These are phyloP conservation scores for Platycercus adscitus DNA, from an alignment of 2,113 vertebrate genomes.

Conservation along the genomic window DNA sequence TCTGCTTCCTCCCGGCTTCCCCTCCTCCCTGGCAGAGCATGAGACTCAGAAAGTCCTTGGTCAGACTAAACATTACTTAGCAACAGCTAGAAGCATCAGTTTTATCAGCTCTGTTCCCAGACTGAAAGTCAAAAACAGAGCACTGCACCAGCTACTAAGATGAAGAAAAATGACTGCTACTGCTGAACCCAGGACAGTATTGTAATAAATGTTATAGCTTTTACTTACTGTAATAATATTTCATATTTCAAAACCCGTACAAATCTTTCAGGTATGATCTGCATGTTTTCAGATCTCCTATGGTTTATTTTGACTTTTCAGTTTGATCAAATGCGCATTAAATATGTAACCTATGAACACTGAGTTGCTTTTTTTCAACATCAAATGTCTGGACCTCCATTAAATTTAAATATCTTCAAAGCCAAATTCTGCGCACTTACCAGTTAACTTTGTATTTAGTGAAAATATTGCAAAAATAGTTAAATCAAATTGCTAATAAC, in stretches of 20 bases:
- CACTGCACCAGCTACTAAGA: too few relatives aligned
- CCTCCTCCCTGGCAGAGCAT: too few relatives aligned
- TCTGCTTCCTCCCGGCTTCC: too few relatives aligned
- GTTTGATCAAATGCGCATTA: neutral
- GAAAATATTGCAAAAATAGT: neutral
- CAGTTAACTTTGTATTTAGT: neutral
- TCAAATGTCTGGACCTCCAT: neutral
- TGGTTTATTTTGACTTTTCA: neutral
- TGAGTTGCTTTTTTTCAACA: fast-evolving
- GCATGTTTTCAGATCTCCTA: neutral
- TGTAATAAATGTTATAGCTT: neutral
- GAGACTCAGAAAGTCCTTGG: too few relatives aligned
- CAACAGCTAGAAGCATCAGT: too few relatives aligned
- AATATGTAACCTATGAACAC: neutral
- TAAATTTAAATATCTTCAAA: neutral
- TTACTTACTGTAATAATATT: neutral
- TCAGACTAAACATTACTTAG: too few relatives aligned
- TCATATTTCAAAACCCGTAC: neutral
- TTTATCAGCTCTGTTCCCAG: too few relatives aligned
- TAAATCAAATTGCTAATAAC: neutral
- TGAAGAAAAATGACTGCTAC: too few relatives aligned
- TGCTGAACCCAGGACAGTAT: too few relatives aligned
- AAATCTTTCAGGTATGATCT: neutral
- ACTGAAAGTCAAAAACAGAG: too few relatives aligned
- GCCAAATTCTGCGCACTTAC: neutral